phyloP scores from a whole-genome alignment of 2,888 invertebrate species.

The Aproaerema taeniolella region DNA sequence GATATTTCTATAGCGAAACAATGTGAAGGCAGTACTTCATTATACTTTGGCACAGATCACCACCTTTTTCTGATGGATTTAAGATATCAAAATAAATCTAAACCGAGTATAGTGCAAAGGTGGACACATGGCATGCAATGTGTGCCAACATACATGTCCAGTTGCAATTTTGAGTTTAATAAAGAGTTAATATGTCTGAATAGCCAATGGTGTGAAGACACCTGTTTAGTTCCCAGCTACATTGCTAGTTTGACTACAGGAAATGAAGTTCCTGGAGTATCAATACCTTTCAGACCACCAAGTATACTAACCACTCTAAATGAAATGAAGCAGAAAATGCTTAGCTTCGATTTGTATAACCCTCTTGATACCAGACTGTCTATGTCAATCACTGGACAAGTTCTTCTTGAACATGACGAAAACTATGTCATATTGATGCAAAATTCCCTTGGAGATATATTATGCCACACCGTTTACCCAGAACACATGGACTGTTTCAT shows the following conservation, averaged over 20 bases:
- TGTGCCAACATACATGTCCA: constrained; percentile 58
- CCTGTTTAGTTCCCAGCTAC: constrained; percentile 52
- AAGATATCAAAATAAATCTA: constrained; percentile 34
- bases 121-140: constrained; percentile 78
- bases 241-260: constrained; percentile 34
- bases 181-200: constrained; percentile 53
- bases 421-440: constrained; percentile 48
- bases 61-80: constrained; percentile 56
- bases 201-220: constrained; percentile 66
- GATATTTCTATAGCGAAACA: constrained; percentile 46
- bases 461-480: constrained; percentile 48
- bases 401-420: constrained; percentile 41
- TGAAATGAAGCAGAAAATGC: constrained; percentile 40
- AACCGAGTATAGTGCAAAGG: constrained; percentile 54
- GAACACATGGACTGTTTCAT: constrained; percentile 44
- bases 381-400: constrained; percentile 45
- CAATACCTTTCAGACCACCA: constrained; percentile 56
- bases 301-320: constrained; percentile 44
- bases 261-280: constrained; percentile 34
- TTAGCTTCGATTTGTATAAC: constrained; percentile 48
- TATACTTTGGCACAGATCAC: constrained; percentile 58
- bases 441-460: constrained; percentile 63
- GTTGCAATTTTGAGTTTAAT: constrained; percentile 46
- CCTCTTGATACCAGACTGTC: constrained; percentile 47
- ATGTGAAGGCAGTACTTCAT: constrained; percentile 35